Conservation (phyloP, 2,797 vertebrate species). For the Australoheros facetus region DNA sequence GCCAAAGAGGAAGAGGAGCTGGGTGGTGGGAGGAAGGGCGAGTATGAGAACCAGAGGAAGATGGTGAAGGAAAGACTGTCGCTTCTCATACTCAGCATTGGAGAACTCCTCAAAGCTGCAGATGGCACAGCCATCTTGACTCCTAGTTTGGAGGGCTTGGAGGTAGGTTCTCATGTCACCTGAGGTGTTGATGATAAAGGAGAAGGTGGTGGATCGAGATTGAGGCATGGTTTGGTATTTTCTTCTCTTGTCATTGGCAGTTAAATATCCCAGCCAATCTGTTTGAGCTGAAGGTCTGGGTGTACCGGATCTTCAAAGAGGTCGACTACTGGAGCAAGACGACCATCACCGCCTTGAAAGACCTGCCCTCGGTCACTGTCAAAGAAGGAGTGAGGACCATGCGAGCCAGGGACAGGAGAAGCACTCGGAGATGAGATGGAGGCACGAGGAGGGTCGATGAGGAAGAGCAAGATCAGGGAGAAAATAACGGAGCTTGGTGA, state of each 20-base stretch:
- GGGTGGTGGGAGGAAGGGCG: slow-evolving; percentile 33
- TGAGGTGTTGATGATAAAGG: neutral
- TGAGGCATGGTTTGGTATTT: neutral
- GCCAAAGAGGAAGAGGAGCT: slow-evolving; percentile 71
- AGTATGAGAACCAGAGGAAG: slow-evolving; percentile 70
- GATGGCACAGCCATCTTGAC: slow-evolving; percentile 39
- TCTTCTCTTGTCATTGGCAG: slow-evolving; percentile 47
- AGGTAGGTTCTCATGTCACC: slow-evolving; percentile 64
- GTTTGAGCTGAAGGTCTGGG: slow-evolving; percentile 79
- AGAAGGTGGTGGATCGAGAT: neutral
- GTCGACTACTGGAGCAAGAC: slow-evolving; percentile 76
- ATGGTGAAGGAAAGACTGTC: slow-evolving; percentile 71
- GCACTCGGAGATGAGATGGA: slow-evolving; percentile 55
- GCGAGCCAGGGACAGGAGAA: slow-evolving; percentile 40
- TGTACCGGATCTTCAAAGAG: slow-evolving; percentile 76
- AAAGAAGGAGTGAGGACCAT: slow-evolving; percentile 37
- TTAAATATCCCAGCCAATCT: slow-evolving; percentile 32
- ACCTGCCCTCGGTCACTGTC: slow-evolving; percentile 23
- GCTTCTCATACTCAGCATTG: slow-evolving; percentile 61
- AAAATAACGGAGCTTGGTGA: neutral
- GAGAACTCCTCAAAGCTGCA: slow-evolving; percentile 67
- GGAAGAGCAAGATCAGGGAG: neutral
- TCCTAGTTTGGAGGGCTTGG: slow-evolving; percentile 41
- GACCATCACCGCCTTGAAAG: slow-evolving; percentile 61
- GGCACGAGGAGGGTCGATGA: neutral